These are phyloP conservation scores for Aspidiotus destructor DNA, from an alignment of 2,888 invertebrate genomes.

Conservation along the genomic window DNA sequence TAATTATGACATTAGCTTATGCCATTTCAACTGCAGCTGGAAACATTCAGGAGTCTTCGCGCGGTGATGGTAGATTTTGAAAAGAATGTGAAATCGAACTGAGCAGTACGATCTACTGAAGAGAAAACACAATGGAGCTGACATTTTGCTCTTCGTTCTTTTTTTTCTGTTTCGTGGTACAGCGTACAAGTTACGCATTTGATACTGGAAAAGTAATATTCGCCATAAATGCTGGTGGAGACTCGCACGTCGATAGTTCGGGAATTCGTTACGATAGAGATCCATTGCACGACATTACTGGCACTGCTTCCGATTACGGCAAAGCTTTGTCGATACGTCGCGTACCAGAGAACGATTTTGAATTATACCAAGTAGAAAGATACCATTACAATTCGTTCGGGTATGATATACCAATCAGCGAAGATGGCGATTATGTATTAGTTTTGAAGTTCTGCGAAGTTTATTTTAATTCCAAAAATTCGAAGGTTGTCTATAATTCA, in stretches of 20 bases:
- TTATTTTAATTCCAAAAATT: conserved; percentile 85
- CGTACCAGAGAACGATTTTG: conserved; percentile 68
- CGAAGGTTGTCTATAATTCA: conserved; percentile 56
- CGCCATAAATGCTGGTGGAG: conserved; percentile 84
- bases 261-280: conserved; percentile 82
- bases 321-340: conserved; percentile 79
- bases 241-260: conserved; percentile 73
- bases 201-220: conserved; percentile 52
- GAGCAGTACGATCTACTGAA: no score
- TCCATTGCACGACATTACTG: conserved; percentile 53
- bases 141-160: no score
- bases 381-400: conserved; percentile 91
- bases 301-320: conserved; percentile 87
- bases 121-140: no score
- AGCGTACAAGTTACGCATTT: not conserved
- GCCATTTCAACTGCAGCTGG: no score
- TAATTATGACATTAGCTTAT: no score
- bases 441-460: conserved; percentile 96
- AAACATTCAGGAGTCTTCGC: no score
- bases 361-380: conserved; percentile 88
- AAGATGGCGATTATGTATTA: conserved; percentile 87
- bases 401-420: conserved; percentile 77
- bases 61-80: no score
- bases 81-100: no score
- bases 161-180: no score